Base-by-base conservation (phyloP, 2,888 invertebrate genomes). In the Cataglyphis albicans region DNA sequence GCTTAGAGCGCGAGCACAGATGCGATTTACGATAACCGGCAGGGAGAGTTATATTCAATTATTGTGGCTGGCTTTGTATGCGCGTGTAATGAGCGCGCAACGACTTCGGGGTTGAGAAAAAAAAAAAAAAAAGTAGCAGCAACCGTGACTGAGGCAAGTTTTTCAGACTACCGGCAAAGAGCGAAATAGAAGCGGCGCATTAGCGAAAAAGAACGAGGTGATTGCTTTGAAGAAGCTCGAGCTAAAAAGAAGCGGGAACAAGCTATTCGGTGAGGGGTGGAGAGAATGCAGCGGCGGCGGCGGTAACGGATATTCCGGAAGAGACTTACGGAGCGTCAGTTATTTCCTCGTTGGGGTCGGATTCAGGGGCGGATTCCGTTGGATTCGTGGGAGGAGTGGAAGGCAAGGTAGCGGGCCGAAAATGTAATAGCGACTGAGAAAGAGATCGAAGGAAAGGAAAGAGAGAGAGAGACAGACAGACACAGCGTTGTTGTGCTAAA, bases 301-400 rank as follows among this genome's bases (percentile, higher is more conserved):
- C 35, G 72, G 59, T 52, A 52, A n/a, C 68, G 86, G 90, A 87
- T 90, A 88, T 88, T 85, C 84, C 81, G 87, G 82, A 85, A 87
- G 86, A 85, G 87, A 88, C 88, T 85, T 86, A 83, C 84, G 83
- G 65, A 87, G 86, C 90, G 89, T 91, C 89, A 81, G 90, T 91
- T 91, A 90, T 92, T 91, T 91, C 87, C 90, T 90, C 91, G 86
- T 89, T 91, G 89, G 84, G 89, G 84, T 86, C 89, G 88, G 89
- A 83, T 87, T 84, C 73, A 57, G 75, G 83, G 81, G 87, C 83
- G 84, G 85, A 88, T 89, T 90, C 88, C 86, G 87, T 74, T 81
- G 86, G 85, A 91, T 87, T 87, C 84, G 85, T 80, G 83, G 64
- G 65, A 63, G 70, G 29, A 48, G 48, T 64, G 32, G 78, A 35